These are phyloP conservation scores for Pissodes strobi DNA, from an alignment of 1,140 invertebrate species.

Conservation along the genomic window DNA sequence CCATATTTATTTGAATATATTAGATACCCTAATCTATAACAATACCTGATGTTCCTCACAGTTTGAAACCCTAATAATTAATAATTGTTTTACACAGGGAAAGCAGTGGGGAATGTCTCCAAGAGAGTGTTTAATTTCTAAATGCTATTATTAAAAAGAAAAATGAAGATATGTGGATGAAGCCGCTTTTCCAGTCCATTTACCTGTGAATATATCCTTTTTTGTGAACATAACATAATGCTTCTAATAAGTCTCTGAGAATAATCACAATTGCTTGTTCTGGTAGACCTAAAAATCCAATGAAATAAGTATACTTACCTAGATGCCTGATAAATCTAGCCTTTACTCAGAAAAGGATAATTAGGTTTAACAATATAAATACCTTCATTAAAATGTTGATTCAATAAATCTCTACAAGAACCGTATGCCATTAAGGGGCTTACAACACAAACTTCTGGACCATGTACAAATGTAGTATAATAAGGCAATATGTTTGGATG, in stretches of 20 bases:
- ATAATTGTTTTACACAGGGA: no score
- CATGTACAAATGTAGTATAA: constrained; percentile 73
- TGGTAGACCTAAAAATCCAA: constrained; percentile 69
- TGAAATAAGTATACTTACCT: background rate
- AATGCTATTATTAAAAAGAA: no score
- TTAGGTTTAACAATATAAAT: no score
- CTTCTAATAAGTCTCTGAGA: constrained; percentile 75
- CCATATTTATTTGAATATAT: no score
- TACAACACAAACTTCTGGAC: constrained; percentile 75
- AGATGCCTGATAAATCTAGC: background rate
- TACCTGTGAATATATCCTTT: constrained; percentile 86
- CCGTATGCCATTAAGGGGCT: constrained; percentile 81
- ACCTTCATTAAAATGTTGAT: constrained; percentile 75
- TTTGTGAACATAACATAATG: constrained; percentile 82
- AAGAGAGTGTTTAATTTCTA: no score
- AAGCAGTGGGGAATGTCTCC: no score
- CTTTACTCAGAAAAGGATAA: background rate
- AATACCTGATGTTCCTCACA: no score
- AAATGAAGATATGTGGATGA: no score
- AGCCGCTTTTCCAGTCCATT: constrained; percentile 14
- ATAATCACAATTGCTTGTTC: constrained; percentile 81
- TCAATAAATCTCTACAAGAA: constrained; percentile 78
- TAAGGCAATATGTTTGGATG: constrained; percentile 78
- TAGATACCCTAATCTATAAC: no score
- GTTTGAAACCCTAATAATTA: no score